These are phyloP conservation scores for Standfussiana lucernea DNA, from an alignment of 2,888 invertebrate genomes.

Conservation along the genomic window DNA sequence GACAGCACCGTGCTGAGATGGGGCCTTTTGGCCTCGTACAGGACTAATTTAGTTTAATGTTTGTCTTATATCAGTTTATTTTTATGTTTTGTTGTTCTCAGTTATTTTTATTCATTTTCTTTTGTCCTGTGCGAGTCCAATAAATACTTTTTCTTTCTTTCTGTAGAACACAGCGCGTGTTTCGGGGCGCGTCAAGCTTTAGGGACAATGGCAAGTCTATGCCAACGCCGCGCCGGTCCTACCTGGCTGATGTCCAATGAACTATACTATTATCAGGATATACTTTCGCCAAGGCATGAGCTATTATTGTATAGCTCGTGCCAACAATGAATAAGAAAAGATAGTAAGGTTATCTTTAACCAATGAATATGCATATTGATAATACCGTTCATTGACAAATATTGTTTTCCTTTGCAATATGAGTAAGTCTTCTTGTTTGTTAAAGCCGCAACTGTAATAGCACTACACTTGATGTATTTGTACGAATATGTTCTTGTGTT, in stretches of 20 bases:
- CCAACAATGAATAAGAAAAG: constrained; percentile 21
- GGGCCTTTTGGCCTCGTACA: too few relatives aligned
- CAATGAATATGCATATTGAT: constrained; percentile 22
- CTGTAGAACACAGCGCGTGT: too few relatives aligned
- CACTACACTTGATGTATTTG: neutral
- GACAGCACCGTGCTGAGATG: too few relatives aligned
- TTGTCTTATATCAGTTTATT: too few relatives aligned
- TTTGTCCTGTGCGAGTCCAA: too few relatives aligned
- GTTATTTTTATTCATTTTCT: too few relatives aligned
- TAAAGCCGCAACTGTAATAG: neutral
- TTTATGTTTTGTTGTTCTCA: too few relatives aligned
- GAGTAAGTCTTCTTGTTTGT: constrained; percentile 2
- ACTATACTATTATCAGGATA: neutral
- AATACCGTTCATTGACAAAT: constrained; percentile 2
- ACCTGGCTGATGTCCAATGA: neutral
- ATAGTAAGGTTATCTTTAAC: constrained; percentile 36
- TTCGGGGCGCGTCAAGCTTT: too few relatives aligned
- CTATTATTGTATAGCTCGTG: constrained; percentile 34
- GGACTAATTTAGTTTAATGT: too few relatives aligned
- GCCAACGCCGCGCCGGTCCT: too few relatives aligned
- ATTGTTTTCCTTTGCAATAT: constrained; percentile 12
- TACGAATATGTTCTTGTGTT: neutral
- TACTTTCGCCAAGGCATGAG: neutral
- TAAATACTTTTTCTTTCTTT: too few relatives aligned
- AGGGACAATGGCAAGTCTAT: neutral